phyloP scores from a whole-genome alignment of 2,113 vertebrate genomes.

The Peromyscus leucopus region DNA sequence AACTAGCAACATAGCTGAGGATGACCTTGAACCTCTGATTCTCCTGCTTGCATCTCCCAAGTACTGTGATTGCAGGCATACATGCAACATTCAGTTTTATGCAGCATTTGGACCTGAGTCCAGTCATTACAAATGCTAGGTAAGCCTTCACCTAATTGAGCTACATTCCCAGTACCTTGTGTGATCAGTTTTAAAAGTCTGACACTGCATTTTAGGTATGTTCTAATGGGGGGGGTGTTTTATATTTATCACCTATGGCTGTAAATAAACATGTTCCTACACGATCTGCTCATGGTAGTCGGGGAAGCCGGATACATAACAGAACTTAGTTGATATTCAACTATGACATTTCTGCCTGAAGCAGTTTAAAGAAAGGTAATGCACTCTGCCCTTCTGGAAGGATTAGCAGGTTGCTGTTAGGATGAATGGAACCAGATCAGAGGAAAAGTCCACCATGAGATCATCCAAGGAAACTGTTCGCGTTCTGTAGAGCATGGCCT shows the following conservation, averaged over 20 bases:
- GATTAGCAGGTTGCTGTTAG: neutral
- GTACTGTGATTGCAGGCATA: neutral
- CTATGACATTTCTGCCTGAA: slow-evolving; percentile 41
- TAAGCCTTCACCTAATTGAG: neutral
- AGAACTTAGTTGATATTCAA: slow-evolving; percentile 1
- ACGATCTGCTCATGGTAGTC: neutral
- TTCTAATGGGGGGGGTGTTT: neutral
- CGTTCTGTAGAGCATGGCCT: neutral
- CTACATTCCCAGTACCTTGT: neutral
- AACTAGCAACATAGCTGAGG: neutral
- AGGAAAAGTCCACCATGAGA: slow-evolving; percentile 3
- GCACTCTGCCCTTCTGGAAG: slow-evolving; percentile 9
- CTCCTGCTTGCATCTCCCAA: neutral
- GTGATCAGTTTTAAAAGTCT: neutral
- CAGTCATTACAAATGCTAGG: too few species aligned
- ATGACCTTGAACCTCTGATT: neutral
- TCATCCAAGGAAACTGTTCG: neutral
- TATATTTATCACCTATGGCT: neutral
- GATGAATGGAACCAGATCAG: neutral
- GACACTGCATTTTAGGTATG: slow-evolving; percentile 14
- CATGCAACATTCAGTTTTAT: neutral
- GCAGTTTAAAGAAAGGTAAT: neutral
- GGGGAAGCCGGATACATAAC: slow-evolving; percentile 8
- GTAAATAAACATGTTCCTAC: neutral
- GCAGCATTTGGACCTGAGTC: neutral